Evolutionary conservation across 2,888 invertebrate genomes (phyloP), one percentile per base, ranked within the genome.

Genomic region (Hecatera dysodea): DNA sequence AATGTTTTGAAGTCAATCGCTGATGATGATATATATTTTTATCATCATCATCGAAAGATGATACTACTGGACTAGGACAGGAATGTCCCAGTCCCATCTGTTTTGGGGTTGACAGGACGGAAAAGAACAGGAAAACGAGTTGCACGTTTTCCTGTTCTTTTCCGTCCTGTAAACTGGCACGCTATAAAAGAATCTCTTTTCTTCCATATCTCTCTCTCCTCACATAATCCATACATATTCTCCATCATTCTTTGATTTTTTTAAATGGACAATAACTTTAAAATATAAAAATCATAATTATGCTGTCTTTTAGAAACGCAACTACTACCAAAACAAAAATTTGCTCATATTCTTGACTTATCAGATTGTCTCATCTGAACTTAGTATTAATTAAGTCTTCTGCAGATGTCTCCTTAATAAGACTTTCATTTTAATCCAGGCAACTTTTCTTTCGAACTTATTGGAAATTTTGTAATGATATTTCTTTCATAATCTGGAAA

Each of bases 391-490:
- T 76, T 65, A 62, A 29, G 52, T 76, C 27, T 17, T 27, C 71
- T 57, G 77, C 77, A 76, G 75, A 65, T 71, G 71, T 70, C 65
- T 62, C 46, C 42, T 76, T 66, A 62, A 57, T 71, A 66, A 76
- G 57, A 56, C 57, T 76, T 65, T 44, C 52, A 62, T 59, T 76
- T 76, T 62, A 70, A 76, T 76, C 57, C 19, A 11, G 42, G n/a
- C 19, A 60, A 75, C 56, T 70, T 70, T 75, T 70, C 64, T 65
- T 46, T 70, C 46, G 0, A 44, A 76, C 57, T 76, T 70, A 76
- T 76, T 56, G 46, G 57, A 57, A 62, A 76, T 62, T 52, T 22
- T 63, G 36, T 67, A 24, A 74, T 50, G 12, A 57, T 55, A 50
- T 67, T 74, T 72, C 39, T 57, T 62, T 52, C 39, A 29, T 52